These are phyloP conservation scores for Harpagus bidentatus DNA, from an alignment of 2,113 vertebrate species.

Conservation along the genomic window DNA sequence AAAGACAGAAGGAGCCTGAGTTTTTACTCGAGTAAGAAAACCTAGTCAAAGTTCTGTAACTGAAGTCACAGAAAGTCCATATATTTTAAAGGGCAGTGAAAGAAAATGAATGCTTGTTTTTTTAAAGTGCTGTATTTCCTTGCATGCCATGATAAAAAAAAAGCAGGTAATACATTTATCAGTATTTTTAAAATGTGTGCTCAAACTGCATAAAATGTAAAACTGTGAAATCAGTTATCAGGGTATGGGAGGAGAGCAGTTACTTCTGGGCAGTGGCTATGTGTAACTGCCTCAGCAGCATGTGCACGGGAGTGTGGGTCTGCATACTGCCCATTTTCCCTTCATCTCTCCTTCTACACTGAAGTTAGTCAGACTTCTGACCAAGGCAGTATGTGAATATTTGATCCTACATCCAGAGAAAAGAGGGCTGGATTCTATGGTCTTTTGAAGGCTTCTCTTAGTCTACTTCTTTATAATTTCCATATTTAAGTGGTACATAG, in stretches of 20 bases:
- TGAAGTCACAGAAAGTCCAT: not conserved
- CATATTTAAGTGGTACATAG: not conserved
- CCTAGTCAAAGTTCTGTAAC: not conserved
- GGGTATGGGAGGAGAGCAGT: not conserved
- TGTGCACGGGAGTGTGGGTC: accelerated
- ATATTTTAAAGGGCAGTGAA: not conserved
- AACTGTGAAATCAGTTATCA: not conserved
- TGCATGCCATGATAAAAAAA: not conserved
- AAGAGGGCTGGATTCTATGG: not conserved
- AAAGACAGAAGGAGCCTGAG: not conserved
- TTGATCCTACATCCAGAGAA: not conserved
- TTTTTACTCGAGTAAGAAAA: not conserved
- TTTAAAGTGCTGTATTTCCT: not conserved
- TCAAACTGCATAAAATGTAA: not conserved
- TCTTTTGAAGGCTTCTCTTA: not conserved
- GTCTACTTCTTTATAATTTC: not conserved
- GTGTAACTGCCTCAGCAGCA: not conserved
- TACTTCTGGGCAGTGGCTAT: not conserved
- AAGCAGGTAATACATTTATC: not conserved
- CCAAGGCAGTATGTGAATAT: not conserved
- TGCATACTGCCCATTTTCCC: not conserved
- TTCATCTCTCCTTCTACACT: not conserved
- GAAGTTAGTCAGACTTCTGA: not conserved
- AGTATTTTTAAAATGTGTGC: not conserved
- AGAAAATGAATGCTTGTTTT: not conserved